These are phyloP conservation scores for Caenorhabditis becei DNA, from an alignment of 2,888 invertebrate genomes.

Conservation along the genomic window DNA sequence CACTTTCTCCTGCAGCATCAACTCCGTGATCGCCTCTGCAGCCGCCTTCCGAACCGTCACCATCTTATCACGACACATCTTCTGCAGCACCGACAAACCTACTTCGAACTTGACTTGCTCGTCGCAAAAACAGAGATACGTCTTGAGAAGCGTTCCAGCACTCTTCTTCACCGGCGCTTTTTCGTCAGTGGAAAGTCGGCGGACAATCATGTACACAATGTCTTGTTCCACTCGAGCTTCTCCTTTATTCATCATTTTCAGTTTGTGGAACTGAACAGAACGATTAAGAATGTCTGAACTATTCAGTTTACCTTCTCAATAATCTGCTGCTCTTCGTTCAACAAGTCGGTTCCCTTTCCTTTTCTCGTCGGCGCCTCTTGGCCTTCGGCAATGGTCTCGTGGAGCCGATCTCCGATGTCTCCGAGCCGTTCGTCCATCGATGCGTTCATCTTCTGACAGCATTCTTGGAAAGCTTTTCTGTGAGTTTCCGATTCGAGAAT, in stretches of 20 bases:
- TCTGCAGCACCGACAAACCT: constrained; percentile 9
- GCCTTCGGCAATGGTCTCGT: constrained; percentile 11
- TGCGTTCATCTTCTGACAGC: constrained; percentile 23
- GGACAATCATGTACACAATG: constrained; percentile 38
- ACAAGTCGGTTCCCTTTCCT: constrained; percentile 35
- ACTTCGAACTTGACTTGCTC: constrained; percentile 44
- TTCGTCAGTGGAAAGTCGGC: constrained; percentile 36
- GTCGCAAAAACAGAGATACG: constrained; percentile 25
- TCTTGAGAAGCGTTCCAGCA: constrained; percentile 8
- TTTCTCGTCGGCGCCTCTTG: background rate
- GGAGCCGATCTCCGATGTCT: constrained; percentile 20
- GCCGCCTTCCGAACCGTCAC: constrained; percentile 37
- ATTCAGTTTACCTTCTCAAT: constrained; percentile 20
- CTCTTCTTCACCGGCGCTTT: constrained; percentile 57
- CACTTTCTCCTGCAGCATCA: constrained; percentile 39
- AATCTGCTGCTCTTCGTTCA: constrained; percentile 36
- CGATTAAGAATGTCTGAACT: background rate
- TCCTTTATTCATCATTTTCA: constrained; percentile 53
- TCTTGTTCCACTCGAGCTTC: constrained; percentile 45
- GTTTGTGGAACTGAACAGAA: constrained; percentile 13
- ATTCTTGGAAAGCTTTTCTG: constrained; percentile 26
- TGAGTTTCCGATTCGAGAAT: constrained; percentile 28
- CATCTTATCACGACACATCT: constrained; percentile 49
- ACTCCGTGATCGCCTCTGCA: constrained; percentile 42
- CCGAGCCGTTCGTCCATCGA: constrained; percentile 36